phyloP scores from a whole-genome alignment of 2,113 vertebrate genomes.

The Daphoenositta chrysoptera region DNA sequence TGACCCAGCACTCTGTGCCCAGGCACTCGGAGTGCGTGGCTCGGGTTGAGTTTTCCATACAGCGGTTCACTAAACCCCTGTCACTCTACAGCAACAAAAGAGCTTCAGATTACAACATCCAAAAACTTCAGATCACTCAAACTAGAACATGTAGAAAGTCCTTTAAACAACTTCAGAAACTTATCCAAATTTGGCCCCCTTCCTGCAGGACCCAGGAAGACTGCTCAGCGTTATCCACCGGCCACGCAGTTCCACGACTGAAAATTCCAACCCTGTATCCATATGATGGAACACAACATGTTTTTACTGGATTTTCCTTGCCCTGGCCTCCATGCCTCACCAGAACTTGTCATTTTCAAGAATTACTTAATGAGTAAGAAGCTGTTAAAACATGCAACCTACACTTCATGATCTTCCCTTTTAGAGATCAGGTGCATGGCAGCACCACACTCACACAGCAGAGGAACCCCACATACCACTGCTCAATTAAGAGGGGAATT shows the following conservation, averaged over 20 bases:
- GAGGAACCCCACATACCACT: background rate
- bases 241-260: background rate
- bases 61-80: background rate
- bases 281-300: rapidly evolving
- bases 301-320: background rate
- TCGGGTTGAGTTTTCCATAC: background rate
- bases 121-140: background rate
- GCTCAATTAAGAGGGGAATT: conserved; percentile 4
- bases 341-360: background rate
- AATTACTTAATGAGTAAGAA: background rate
- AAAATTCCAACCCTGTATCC: background rate
- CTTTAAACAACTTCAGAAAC: background rate
- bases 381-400: background rate
- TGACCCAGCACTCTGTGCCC: background rate
- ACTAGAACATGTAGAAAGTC: background rate
- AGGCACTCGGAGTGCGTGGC: rapidly evolving
- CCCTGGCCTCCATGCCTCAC: background rate
- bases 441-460: background rate
- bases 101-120: background rate
- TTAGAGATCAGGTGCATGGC: background rate
- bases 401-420: background rate
- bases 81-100: rapidly evolving
- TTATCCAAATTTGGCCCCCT: background rate
- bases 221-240: background rate
- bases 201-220: background rate